These are phyloP conservation scores for Chloroceryle inda DNA, from an alignment of 2,797 vertebrate genomes.

Conservation along the genomic window DNA sequence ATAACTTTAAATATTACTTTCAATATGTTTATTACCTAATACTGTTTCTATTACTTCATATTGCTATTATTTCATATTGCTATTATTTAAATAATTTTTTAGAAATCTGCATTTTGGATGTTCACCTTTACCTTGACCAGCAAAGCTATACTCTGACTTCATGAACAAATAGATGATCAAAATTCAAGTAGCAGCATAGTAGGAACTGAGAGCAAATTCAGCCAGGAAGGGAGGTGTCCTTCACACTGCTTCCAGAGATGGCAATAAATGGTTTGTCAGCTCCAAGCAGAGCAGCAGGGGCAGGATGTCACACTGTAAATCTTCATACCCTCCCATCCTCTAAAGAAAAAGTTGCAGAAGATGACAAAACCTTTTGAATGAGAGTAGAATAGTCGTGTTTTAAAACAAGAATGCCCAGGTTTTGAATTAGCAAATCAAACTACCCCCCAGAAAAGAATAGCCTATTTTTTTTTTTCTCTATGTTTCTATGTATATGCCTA, in stretches of 20 bases:
- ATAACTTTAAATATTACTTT: neutral
- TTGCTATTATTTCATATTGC: neutral
- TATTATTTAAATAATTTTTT: neutral
- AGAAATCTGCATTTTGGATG: neutral
- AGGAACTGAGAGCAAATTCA: neutral
- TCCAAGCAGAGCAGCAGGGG: neutral
- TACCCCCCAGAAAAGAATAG: neutral
- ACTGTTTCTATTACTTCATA: neutral
- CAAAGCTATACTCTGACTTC: neutral
- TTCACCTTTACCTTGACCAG: neutral
- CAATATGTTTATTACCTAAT: neutral
- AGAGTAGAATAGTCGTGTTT: neutral
- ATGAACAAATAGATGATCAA: neutral
- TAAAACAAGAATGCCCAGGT: slow-evolving; percentile 12
- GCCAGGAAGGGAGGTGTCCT: neutral
- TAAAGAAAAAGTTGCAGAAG: slow-evolving; percentile 4
- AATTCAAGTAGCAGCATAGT: neutral
- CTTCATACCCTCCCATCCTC: neutral
- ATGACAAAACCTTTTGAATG: slow-evolving; percentile 18
- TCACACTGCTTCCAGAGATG: neutral
- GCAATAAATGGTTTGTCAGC: slow-evolving; percentile 15
- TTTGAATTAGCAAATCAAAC: slow-evolving; percentile 20
- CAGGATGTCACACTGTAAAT: slow-evolving; percentile 11
- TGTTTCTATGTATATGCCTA: neutral
- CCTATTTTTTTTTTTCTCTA: neutral